A percentile compares a stretch with the other conserved stretches of the same genome.
Evolutionary conservation across 2,888 invertebrate species (phyloP).

Genomic region (Coelinius sp.): DNA sequence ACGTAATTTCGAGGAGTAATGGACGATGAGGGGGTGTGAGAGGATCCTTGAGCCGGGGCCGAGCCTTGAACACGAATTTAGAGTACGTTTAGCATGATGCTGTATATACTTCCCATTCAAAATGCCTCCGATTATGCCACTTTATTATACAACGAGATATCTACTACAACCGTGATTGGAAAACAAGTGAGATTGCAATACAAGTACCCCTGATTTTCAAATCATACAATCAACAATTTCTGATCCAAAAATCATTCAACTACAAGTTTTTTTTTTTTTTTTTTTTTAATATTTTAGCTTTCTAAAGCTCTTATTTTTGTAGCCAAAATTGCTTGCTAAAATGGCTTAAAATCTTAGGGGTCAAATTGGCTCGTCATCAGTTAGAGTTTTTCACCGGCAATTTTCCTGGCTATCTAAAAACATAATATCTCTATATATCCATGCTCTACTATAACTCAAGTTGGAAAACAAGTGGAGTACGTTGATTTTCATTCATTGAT

Average conservation of each 20-base stretch:
- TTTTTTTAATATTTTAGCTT: too few species aligned
- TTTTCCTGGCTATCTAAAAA: background rate
- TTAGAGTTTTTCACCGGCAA: background rate
- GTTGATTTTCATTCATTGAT: slow-evolving; percentile 15
- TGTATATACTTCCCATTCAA: slow-evolving; percentile 6
- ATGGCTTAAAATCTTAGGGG: too few species aligned
- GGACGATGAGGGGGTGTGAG: slow-evolving; percentile 32
- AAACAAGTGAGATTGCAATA: background rate
- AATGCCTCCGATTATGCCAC: slow-evolving; percentile 28
- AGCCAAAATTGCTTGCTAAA: too few species aligned
- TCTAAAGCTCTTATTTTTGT: too few species aligned
- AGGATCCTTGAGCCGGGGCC: slow-evolving; percentile 52
- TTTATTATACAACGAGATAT: slow-evolving; percentile 25
- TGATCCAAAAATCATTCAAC: background rate
- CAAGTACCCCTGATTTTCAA: background rate
- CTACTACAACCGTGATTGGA: background rate
- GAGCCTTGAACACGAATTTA: slow-evolving; percentile 55
- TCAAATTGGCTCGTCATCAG: too few species aligned
- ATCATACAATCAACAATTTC: background rate
- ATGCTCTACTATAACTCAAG: background rate
- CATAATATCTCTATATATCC: background rate
- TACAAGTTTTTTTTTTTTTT: background rate
- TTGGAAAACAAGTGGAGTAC: slow-evolving; percentile 8
- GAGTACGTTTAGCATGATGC: slow-evolving; percentile 39
- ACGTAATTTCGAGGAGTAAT: slow-evolving; percentile 35